Base-by-base conservation (phyloP, 2,888 invertebrate species). In the Heteromurus nitidus region DNA sequence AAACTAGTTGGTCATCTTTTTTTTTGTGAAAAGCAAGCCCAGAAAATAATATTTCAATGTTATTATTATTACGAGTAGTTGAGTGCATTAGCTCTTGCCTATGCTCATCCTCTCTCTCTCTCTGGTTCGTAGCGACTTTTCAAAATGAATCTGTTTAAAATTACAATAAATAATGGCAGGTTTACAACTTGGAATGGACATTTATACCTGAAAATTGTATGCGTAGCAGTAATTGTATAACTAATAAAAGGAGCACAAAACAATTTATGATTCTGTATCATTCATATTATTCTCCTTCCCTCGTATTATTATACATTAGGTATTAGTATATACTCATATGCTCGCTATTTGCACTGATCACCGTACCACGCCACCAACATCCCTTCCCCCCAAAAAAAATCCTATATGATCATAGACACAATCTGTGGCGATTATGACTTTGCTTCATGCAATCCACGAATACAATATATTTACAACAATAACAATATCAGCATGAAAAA, bases 111-210 rank as follows among this genome's bases (percentile, higher is more conserved):
- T 55, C 1, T 24, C 24, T 26, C 26, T 3, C 24, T 13, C 13
- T n/a, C n/a, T n/a, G n/a, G 7, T 36, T 36, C 13, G 36, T 36
- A 58, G 26, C 74, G 42, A 74, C 60, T 47, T 36, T n/a, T 47
- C 24, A 7, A 50, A 69, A 82, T 73, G 77, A 80, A 72, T 55
- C 67, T 77, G 81, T 80, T 83, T 81, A 83, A 83, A 83, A 83
- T 83, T 83, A 83, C 83, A 80, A 83, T 83, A 83, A 83, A 81
- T 80, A 81, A 83, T 77, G 80, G 69, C 80, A 81, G 80, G 69
- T 81, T 81, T 81, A 82, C 65, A 50, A 73, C 64, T 69, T 68
- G 60, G 68, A 73, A 73, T 58, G 22, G 60, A 67, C 79, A 72
- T 80, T 70, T 72, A 72, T 80, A 47, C 50, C 20, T 67, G 69